Evolutionary conservation across 2,888 invertebrate species (phyloP), one percentile per base, ranked within the genome.

Genomic region (Gonocerus acuteangulatus): DNA sequence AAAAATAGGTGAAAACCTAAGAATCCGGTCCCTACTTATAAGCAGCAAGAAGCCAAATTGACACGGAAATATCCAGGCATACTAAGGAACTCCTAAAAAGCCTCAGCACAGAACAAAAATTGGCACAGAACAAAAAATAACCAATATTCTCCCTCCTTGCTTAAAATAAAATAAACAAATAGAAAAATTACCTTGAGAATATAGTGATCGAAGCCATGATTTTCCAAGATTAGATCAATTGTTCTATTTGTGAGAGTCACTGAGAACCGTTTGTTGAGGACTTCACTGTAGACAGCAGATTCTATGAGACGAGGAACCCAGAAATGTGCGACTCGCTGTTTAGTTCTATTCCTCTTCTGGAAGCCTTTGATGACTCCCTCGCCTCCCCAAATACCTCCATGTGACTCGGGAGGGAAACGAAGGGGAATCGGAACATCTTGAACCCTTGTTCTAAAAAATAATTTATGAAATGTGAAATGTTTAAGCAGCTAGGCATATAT

Each of bases 301-400:
- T 85, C 82, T 65, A 83, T 82, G 1, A 99, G 73, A 1, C 77
- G 74, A 0, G 99, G 99, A 16, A 89, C 84, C 93, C 94, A 97
- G 73, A 88, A 89, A 70, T 84, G 85, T 0, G 94, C 89, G 0
- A 86, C 82, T 70, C 92, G 81, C 62, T 85, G 76, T 1, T 73
- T 74, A 2, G 75, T 77, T 1, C 16, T 21, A 2, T 62, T 23
- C 16, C 61, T 54, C 71, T 86, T 86, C 71, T 82, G 80, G 71
- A 87, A 90, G 51, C 95, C 97, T 78, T 91, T 87, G 19, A 99
- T 77, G 0, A 97, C 81, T 32, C 86, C 92, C 78, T 99, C 99
- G 7, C 97, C 97, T 65, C 95, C 97, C 96, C 96, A 97, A 66
- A 99, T 78, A 32, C 95, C 95, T 47, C 83, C 71, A 72, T 95